A percentile compares a stretch with the other conserved stretches of the same genome.
Conservation (phyloP, 2,888 invertebrate species). For the Erynnis tages region DNA sequence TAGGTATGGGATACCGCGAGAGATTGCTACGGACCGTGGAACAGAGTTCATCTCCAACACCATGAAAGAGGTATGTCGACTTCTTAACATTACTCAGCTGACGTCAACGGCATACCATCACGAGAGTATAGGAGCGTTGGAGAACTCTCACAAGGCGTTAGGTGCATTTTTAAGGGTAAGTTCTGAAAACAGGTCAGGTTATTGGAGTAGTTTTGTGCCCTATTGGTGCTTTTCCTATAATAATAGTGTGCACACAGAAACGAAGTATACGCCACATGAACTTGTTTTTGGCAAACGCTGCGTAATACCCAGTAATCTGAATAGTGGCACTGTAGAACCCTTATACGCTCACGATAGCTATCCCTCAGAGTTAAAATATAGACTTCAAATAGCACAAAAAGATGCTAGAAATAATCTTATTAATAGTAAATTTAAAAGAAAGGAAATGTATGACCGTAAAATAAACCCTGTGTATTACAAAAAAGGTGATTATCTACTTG, state of each 20-base stretch:
- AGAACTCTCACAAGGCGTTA: neutral
- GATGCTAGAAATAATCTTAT: constrained; percentile 14
- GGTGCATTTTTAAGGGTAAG: neutral
- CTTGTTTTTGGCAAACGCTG: constrained; percentile 28
- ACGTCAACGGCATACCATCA: neutral
- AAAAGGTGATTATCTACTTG: neutral
- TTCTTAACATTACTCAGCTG: neutral
- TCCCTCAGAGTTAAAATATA: constrained; percentile 5
- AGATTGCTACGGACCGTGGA: neutral
- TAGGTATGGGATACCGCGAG: neutral
- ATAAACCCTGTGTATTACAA: neutral
- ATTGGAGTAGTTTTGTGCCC: constrained; percentile 30
- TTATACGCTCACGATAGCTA: constrained; percentile 9
- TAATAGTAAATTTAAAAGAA: neutral
- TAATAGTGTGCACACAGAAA: constrained; percentile 31
- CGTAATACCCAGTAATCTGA: constrained; percentile 10
- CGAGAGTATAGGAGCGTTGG: neutral
- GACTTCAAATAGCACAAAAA: constrained; percentile 5
- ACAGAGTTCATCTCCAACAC: neutral
- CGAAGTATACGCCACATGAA: constrained; percentile 22
- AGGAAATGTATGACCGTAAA: neutral
- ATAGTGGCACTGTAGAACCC: neutral
- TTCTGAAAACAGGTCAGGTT: neutral
- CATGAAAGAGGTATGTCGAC: neutral
- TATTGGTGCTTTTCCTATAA: constrained; percentile 33